Evolutionary conservation across 2,113 vertebrate genomes (phyloP).

Genomic region (Dascyllus trimaculatus): DNA sequence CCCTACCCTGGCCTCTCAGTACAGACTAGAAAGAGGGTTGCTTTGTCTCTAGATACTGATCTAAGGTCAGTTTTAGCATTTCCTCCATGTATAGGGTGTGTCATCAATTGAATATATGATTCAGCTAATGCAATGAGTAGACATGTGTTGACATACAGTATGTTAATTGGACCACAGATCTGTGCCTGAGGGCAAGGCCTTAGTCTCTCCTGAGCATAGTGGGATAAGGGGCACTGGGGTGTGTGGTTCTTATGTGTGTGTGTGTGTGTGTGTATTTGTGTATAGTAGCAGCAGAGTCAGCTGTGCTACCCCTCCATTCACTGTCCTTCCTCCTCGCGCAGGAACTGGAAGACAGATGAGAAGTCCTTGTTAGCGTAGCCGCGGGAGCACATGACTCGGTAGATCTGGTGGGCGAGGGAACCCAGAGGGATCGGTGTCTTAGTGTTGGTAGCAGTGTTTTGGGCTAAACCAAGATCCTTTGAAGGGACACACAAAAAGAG

Average conservation of each 20-base stretch:
- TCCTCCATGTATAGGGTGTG: slow-evolving; percentile 27
- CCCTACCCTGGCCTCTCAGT: not conserved
- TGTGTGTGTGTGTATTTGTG: slow-evolving; percentile 29
- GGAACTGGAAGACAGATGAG: slow-evolving; percentile 97
- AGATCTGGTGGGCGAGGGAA: slow-evolving; percentile 96
- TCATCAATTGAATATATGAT: slow-evolving; percentile 53
- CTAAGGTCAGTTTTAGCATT: slow-evolving; percentile 66
- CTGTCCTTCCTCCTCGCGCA: slow-evolving; percentile 94
- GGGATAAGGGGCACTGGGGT: slow-evolving; percentile 68
- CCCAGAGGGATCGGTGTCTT: slow-evolving; percentile 93
- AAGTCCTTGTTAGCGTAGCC: slow-evolving; percentile 98
- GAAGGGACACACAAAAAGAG: slow-evolving; percentile 18
- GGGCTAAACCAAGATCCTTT: slow-evolving; percentile 97
- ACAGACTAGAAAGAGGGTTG: not conserved
- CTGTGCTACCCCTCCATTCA: slow-evolving; percentile 60
- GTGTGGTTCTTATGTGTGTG: slow-evolving; percentile 24
- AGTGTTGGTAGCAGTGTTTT: slow-evolving; percentile 94
- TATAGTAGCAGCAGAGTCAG: slow-evolving; percentile 41
- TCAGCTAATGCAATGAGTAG: slow-evolving; percentile 44
- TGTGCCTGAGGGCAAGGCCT: slow-evolving; percentile 58
- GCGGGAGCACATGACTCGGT: slow-evolving; percentile 95
- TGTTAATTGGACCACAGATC: slow-evolving; percentile 60
- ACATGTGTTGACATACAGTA: slow-evolving; percentile 55
- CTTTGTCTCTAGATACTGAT: slow-evolving; percentile 47
- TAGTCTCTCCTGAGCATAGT: slow-evolving; percentile 70